These are phyloP conservation scores for Trichomalopsis sarcophagae DNA, from an alignment of 1,140 invertebrate genomes.

Conservation along the genomic window DNA sequence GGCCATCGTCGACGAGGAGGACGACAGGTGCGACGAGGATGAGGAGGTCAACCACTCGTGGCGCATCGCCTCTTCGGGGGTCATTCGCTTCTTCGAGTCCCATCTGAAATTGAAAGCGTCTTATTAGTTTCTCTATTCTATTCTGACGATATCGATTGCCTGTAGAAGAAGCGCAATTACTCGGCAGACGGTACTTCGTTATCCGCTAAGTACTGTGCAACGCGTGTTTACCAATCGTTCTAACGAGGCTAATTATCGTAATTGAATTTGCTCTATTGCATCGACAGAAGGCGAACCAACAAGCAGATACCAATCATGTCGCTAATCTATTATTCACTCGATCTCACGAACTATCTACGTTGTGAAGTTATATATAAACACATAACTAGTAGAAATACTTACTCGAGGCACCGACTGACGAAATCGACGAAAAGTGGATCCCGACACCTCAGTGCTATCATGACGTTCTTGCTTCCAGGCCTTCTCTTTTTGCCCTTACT, in stretches of 20 bases:
- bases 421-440: slow-evolving; percentile 96
- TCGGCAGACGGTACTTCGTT: neutral
- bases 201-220: neutral
- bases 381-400: slow-evolving; percentile 73
- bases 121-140: slow-evolving; percentile 21
- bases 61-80: slow-evolving; percentile 89
- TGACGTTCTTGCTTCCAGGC: slow-evolving; percentile 88
- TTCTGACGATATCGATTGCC: neutral
- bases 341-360: no score
- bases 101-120: slow-evolving; percentile 78
- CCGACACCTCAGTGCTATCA: slow-evolving; percentile 86
- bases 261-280: neutral
- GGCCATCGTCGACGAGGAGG: slow-evolving; percentile 65
- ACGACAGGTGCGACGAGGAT: slow-evolving; percentile 53
- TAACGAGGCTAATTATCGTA: neutral
- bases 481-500: slow-evolving; percentile 92
- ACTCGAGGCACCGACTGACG: slow-evolving; percentile 93
- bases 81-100: slow-evolving; percentile 95
- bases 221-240: neutral
- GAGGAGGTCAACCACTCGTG: slow-evolving; percentile 83
- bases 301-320: neutral
- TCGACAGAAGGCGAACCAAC: neutral
- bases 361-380: no score
- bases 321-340: no score
- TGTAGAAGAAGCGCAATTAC: neutral